Conservation (phyloP, 2,113 vertebrate genomes). For the Mesocricetus auratus region DNA sequence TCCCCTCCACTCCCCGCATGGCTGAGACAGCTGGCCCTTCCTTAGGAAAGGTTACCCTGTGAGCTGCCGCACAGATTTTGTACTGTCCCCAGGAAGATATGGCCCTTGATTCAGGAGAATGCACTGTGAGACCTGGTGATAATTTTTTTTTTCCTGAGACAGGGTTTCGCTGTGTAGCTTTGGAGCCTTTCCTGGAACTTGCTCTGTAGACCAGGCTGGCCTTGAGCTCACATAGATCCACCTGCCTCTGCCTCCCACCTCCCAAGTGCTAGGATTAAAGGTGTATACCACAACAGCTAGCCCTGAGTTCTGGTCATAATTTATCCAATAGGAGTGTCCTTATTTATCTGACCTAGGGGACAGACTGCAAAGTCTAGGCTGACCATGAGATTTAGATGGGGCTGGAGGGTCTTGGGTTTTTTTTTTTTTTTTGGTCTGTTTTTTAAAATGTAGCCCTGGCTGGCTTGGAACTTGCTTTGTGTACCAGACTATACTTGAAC, state of each 20-base stretch:
- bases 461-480: neutral
- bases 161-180: too few species aligned
- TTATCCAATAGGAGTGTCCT: neutral
- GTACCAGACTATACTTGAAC: neutral
- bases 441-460: neutral
- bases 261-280: too few species aligned
- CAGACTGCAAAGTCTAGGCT: neutral
- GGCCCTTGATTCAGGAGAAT: neutral
- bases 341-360: too few species aligned
- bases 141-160: too few species aligned
- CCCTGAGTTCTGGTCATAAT: neutral
- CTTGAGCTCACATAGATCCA: too few species aligned
- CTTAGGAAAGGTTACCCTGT: neutral
- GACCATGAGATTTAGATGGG: neutral
- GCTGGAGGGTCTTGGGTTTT: neutral
- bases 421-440: neutral
- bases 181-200: too few species aligned
- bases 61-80: neutral
- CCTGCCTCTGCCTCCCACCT: too few species aligned
- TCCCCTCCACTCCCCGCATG: neutral
- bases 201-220: too few species aligned
- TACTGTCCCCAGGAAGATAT: neutral
- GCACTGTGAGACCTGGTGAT: neutral
- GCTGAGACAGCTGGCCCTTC: too few species aligned
- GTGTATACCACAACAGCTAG: too few species aligned